Conservation (phyloP, 2,888 invertebrate genomes). For the Neoaliturus tenellus region DNA sequence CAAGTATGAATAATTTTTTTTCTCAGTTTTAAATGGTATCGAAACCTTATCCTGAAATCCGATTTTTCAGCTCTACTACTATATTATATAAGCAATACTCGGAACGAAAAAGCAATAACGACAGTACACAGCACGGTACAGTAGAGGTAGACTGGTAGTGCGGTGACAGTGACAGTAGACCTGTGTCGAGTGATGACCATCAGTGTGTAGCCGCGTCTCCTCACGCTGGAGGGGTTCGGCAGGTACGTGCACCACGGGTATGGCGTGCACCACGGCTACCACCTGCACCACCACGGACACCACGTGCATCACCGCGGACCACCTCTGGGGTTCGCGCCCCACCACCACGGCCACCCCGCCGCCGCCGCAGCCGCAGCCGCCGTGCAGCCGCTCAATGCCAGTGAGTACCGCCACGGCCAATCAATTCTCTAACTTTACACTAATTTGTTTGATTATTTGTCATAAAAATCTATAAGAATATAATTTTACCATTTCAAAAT, state of each 20-base stretch:
- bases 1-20: no score
- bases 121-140: background rate
- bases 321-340: background rate
- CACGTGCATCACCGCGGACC: slow-evolving; percentile 20
- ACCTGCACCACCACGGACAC: slow-evolving; percentile 27
- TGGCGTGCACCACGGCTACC: slow-evolving; percentile 20
- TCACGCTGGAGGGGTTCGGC: slow-evolving; percentile 7
- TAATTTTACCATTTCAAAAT: no score
- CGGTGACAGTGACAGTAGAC: background rate
- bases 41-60: slow-evolving; percentile 3
- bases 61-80: slow-evolving; percentile 18
- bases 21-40: background rate
- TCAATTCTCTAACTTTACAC: no score
- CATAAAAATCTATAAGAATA: no score
- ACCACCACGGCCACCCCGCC: background rate
- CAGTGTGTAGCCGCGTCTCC: background rate
- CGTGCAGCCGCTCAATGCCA: slow-evolving; percentile 36
- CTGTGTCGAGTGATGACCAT: background rate
- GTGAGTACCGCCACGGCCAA: slow-evolving; percentile 24
- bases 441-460: no score
- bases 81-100: background rate
- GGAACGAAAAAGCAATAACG: background rate
- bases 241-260: slow-evolving; percentile 30
- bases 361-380: background rate
- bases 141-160: background rate